Conservation (phyloP, 2,888 invertebrate species). For the Girardia tigrina region DNA sequence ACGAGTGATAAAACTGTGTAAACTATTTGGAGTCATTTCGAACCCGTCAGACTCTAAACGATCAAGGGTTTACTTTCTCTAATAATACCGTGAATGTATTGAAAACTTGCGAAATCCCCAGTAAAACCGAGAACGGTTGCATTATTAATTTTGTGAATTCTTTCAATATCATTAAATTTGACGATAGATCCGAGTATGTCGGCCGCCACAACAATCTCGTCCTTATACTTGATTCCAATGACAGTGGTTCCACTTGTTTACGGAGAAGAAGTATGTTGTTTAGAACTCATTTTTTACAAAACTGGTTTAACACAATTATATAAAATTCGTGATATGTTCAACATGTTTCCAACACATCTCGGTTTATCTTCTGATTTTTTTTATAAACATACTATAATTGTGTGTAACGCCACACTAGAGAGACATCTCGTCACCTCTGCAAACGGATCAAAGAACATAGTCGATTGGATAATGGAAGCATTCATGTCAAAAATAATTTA, state of each 20-base stretch:
- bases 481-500: too few species aligned
- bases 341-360: too few species aligned
- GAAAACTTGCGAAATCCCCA: slow-evolving; percentile 92
- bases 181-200: slow-evolving; percentile 81
- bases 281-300: too few species aligned
- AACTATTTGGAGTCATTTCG: slow-evolving; percentile 56
- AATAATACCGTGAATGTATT: slow-evolving; percentile 54
- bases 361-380: too few species aligned
- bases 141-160: slow-evolving; percentile 73
- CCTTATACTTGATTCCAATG: slow-evolving; percentile 70
- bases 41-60: slow-evolving; percentile 64
- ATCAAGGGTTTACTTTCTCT: slow-evolving; percentile 10
- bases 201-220: slow-evolving; percentile 76
- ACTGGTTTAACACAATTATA: too few species aligned
- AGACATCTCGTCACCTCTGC: too few species aligned
- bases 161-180: slow-evolving; percentile 67
- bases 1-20: slow-evolving; percentile 84
- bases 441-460: too few species aligned
- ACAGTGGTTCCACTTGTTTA: slow-evolving; percentile 82
- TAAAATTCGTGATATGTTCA: too few species aligned
- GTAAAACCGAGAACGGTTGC: slow-evolving; percentile 73
- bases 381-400: too few species aligned
- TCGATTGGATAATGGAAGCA: too few species aligned
- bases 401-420: too few species aligned
- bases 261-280: slow-evolving; percentile 53